Conservation (phyloP, 2,113 vertebrate species). For the Pterocles orientalis region DNA sequence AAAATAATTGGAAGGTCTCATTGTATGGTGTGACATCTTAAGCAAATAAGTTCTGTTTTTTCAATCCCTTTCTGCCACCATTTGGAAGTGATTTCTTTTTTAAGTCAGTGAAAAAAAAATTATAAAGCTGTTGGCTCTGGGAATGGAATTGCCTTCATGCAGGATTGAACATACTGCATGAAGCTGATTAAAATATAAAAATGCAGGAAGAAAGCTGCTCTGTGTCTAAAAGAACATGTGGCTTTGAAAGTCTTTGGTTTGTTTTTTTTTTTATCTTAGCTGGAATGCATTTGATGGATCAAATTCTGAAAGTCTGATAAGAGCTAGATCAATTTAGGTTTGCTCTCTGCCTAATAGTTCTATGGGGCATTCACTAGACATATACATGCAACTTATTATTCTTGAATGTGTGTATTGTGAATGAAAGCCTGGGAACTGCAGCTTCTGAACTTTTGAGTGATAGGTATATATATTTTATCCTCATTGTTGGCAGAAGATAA, state of each 20-base stretch:
- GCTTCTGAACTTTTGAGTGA: neutral
- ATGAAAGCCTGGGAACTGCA: constrained; percentile 9
- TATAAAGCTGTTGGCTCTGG: neutral
- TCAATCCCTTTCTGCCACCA: neutral
- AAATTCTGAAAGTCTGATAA: neutral
- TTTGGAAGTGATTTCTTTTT: constrained; percentile 11
- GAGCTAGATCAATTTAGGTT: neutral
- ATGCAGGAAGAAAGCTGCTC: neutral
- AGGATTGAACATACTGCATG: constrained; percentile 1
- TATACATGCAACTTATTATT: neutral
- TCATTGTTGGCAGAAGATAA: constrained; percentile 14
- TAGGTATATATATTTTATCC: neutral
- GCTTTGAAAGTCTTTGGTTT: neutral
- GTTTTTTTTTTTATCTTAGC: neutral
- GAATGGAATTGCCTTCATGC: constrained; percentile 15
- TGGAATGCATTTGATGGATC: neutral
- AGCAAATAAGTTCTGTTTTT: neutral
- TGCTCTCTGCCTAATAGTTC: neutral
- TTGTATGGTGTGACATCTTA: neutral
- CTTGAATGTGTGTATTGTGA: neutral
- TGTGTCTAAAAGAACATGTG: constrained; percentile 9
- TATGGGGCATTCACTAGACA: neutral
- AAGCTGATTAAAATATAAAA: constrained; percentile 51
- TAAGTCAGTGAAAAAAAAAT: neutral
- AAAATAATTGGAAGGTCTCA: neutral